Percentiles rank a stretch among this genome's conserved stretches.
Conservation (phyloP, 2,113 vertebrate genomes). For the Platichthys stellatus region DNA sequence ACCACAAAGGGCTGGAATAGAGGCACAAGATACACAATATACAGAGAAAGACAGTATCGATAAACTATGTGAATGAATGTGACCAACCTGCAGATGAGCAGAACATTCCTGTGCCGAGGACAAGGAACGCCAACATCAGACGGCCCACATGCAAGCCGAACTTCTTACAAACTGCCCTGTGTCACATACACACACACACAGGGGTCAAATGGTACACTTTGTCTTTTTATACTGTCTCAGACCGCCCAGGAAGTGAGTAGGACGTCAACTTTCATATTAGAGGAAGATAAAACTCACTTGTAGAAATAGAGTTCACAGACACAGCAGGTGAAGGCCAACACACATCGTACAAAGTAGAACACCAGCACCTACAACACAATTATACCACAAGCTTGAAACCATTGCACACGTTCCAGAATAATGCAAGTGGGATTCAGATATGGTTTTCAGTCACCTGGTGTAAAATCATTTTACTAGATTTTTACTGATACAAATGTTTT, state of each 20-base stretch:
- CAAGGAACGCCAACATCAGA: slow-evolving; percentile 95
- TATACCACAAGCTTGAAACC: slow-evolving; percentile 24
- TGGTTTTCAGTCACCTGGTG: not conserved
- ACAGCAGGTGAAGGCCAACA: slow-evolving; percentile 95
- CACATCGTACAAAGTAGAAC: slow-evolving; percentile 97
- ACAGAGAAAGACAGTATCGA: not conserved
- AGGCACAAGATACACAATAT: not conserved
- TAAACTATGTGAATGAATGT: not conserved
- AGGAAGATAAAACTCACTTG: slow-evolving; percentile 88
- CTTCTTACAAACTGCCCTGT: slow-evolving; percentile 97
- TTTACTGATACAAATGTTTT: too few species aligned
- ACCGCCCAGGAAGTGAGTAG: not conserved
- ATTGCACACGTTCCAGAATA: not conserved
- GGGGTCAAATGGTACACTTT: not conserved
- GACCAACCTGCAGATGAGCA: slow-evolving; percentile 92
- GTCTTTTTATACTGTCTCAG: not conserved
- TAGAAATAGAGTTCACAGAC: slow-evolving; percentile 99
- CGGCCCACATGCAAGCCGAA: slow-evolving; percentile 96
- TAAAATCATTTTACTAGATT: not conserved
- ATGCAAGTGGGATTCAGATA: not conserved
- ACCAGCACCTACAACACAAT: slow-evolving; percentile 90
- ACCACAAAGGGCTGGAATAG: not conserved
- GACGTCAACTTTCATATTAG: not conserved
- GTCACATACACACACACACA: slow-evolving; percentile 49
- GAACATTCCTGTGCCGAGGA: slow-evolving; percentile 97